These are phyloP conservation scores for Clusia tigrina DNA, from an alignment of 2,888 invertebrate species.

Conservation along the genomic window DNA sequence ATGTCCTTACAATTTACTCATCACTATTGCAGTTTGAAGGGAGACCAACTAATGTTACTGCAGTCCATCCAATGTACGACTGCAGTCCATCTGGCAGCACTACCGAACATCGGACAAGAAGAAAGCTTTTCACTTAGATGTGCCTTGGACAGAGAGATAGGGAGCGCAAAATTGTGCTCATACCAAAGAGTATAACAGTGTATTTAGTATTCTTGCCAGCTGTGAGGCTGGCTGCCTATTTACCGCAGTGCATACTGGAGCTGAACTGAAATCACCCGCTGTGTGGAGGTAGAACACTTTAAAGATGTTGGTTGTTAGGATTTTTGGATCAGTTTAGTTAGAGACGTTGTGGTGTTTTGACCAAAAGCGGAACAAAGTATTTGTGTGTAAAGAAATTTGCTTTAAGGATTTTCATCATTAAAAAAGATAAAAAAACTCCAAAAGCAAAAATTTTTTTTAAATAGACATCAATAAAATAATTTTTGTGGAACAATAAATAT, in stretches of 20 bases:
- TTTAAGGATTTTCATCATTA: not conserved
- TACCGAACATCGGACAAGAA: too few relatives aligned
- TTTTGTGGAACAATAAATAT: too few relatives aligned
- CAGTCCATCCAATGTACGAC: too few relatives aligned
- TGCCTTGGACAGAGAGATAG: too few relatives aligned
- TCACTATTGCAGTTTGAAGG: too few relatives aligned
- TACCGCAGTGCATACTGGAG: not conserved
- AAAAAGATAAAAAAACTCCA: not conserved
- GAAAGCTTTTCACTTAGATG: too few relatives aligned
- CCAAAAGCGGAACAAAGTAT: conserved; percentile 21
- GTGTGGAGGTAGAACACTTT: conserved; percentile 45
- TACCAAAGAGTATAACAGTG: not conserved
- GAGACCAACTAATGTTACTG: too few relatives aligned
- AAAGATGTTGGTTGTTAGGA: conserved; percentile 51
- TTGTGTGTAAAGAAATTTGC: not conserved
- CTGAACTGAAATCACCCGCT: not conserved
- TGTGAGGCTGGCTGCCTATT: not conserved
- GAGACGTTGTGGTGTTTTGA: conserved; percentile 53
- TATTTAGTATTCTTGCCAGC: too few relatives aligned
- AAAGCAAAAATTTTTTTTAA: conserved; percentile 4
- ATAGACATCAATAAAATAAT: too few relatives aligned
- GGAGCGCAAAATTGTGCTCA: too few relatives aligned
- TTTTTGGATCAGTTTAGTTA: conserved; percentile 55
- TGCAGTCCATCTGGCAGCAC: too few relatives aligned
- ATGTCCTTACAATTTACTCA: too few relatives aligned